Evolutionary conservation across 2,888 invertebrate species (phyloP).

Genomic region (Myopa tessellatipennis): DNA sequence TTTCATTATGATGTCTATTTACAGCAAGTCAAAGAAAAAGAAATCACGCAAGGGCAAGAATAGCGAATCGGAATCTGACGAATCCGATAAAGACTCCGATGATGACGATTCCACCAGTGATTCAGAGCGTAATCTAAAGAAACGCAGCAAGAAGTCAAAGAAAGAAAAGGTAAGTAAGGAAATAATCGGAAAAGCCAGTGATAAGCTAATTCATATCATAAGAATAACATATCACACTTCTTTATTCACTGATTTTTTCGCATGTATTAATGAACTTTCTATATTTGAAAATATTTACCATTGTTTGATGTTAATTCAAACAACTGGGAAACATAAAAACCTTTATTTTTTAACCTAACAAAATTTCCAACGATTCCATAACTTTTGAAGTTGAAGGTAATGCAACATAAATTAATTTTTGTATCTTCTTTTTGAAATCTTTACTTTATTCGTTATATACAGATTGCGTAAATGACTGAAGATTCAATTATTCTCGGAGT

Average conservation of each 20-base stretch:
- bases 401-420: not conserved
- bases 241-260: slow-evolving; percentile 9
- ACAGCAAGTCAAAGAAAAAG: slow-evolving; percentile 70
- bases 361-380: slow-evolving; percentile 21
- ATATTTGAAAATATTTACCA: slow-evolving; percentile 56
- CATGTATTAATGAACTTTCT: slow-evolving; percentile 32
- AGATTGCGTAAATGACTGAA: not conserved
- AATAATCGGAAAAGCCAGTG: slow-evolving; percentile 18
- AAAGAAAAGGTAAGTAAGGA: slow-evolving; percentile 64
- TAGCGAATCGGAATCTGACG: slow-evolving; percentile 68
- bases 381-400: slow-evolving; percentile 30
- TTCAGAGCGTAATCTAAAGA: slow-evolving; percentile 66
- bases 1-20: slow-evolving; percentile 53
- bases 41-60: slow-evolving; percentile 71
- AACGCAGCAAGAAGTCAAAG: slow-evolving; percentile 64
- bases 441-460: slow-evolving; percentile 6
- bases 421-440: slow-evolving; percentile 5
- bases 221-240: slow-evolving; percentile 23
- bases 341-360: slow-evolving; percentile 19
- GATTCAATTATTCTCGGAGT: not conserved
- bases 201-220: slow-evolving; percentile 26
- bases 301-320: slow-evolving; percentile 39
- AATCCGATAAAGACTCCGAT: slow-evolving; percentile 66
- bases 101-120: slow-evolving; percentile 59
- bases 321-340: slow-evolving; percentile 42